A percentile compares a stretch with the other conserved stretches of the same genome.
phyloP scores from a whole-genome alignment of 2,797 vertebrate species.

The Amblyraja radiata region DNA sequence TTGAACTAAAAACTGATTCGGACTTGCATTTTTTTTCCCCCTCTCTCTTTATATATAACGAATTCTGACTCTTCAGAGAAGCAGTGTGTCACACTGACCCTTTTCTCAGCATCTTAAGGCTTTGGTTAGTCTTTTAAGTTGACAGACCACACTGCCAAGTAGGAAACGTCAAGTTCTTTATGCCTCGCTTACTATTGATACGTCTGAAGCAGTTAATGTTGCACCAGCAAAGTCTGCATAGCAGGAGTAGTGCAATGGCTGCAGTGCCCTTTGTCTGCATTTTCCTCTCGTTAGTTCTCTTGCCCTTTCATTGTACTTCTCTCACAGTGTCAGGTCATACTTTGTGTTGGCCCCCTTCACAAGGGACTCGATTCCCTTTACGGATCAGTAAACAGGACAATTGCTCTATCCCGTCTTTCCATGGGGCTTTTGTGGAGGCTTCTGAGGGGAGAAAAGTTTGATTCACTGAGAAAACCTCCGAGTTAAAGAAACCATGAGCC shows the following conservation, averaged over 20 bases:
- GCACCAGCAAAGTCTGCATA: conserved; percentile 53
- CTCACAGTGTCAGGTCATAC: conserved; percentile 67
- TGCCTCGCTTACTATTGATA: conserved; percentile 62
- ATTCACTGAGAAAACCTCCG: conserved; percentile 66
- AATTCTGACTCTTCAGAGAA: conserved; percentile 47
- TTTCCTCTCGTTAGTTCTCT: conserved; percentile 68
- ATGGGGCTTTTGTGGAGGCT: conserved; percentile 67
- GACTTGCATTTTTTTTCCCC: neutral
- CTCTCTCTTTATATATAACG: neutral
- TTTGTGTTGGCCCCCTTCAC: conserved; percentile 62
- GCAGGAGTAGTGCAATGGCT: conserved; percentile 54
- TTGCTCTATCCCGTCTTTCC: conserved; percentile 77
- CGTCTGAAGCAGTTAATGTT: conserved; percentile 59
- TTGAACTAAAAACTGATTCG: neutral
- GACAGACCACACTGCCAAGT: conserved; percentile 55
- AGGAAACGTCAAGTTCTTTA: conserved; percentile 64
- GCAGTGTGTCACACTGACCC: conserved; percentile 52
- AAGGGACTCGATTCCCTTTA: conserved; percentile 62
- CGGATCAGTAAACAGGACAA: conserved; percentile 85
- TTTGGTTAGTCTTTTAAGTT: conserved; percentile 52
- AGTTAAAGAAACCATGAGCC: conserved; percentile 63
- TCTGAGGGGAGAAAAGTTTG: conserved; percentile 67
- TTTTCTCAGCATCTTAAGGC: conserved; percentile 48
- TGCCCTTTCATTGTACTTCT: conserved; percentile 67
- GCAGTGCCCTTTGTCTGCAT: conserved; percentile 58